phyloP scores from a whole-genome alignment of 2,113 vertebrate species.

The Climacteris rufus region DNA sequence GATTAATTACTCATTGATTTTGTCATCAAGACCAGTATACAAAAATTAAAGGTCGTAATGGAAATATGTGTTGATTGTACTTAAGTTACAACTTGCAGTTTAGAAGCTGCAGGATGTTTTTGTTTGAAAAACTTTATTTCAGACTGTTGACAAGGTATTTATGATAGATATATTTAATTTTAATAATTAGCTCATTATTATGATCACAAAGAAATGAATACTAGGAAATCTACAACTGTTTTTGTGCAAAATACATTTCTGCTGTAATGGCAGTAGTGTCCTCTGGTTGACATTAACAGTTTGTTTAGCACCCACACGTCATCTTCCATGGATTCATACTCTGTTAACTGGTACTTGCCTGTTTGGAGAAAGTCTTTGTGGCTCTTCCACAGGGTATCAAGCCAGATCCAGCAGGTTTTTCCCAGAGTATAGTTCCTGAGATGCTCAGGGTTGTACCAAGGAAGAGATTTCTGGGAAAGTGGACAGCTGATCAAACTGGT shows the following conservation, averaged over 20 bases:
- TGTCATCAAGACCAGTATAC: neutral
- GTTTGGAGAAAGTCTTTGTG: neutral
- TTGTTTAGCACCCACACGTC: neutral
- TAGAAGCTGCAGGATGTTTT: neutral
- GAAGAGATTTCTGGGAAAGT: neutral
- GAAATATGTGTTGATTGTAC: neutral
- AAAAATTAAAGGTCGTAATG: neutral
- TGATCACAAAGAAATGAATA: neutral
- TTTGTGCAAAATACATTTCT: neutral
- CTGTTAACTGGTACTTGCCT: neutral
- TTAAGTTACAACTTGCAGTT: neutral
- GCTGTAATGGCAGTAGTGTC: neutral
- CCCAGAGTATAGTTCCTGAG: neutral
- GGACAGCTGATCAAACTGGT: neutral
- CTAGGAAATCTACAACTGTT: neutral
- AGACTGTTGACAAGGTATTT: neutral
- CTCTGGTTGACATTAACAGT: neutral
- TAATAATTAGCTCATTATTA: neutral
- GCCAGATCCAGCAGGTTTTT: neutral
- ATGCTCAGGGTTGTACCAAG: neutral
- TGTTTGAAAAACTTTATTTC: neutral
- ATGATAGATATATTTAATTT: neutral
- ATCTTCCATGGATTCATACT: neutral
- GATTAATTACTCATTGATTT: neutral
- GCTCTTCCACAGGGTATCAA: neutral